Base-by-base conservation (phyloP, 2,113 vertebrate species). In the Budorcas taxicolor region DNA sequence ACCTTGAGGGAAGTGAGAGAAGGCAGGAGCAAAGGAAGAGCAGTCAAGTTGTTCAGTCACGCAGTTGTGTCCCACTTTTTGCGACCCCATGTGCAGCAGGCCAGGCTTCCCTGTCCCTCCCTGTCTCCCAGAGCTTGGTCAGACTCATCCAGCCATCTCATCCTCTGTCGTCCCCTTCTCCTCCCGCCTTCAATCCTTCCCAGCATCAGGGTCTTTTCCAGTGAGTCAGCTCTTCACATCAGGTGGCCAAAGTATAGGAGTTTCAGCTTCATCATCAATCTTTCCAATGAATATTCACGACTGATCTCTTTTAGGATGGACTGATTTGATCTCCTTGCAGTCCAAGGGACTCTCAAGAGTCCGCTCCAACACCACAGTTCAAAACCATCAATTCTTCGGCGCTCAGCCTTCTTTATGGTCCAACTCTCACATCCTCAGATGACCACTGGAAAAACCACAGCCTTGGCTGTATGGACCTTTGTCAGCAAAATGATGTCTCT, bases 21-120 rank as follows among this genome's bases (percentile, higher is more conserved):
- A 21, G 10, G 47, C 80, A 23, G 50, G 47, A 52, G 47, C 47
- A 4, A 23, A 53, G 47, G 80, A 23, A 14, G n/a, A 23, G 31
- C 31, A 13, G 31, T n/a, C 4, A 17, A 17, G n/a, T 36, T 5
- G 64, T 21, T 3, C n/a, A 6, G 67, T 36, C n/a, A 21, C 10
- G 19, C 67, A 36, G 9, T 2, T 1, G 67, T 23, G 19, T 40
- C n/a, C 10, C 0, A 40, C n/a, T 23, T 1, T 23, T 71, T 71
- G 9, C 9, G 0, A 71, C 67, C 67, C 64, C 67, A 12, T 3
- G 47, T 40, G n/a, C 67, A 71, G n/a, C 67, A 40, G 0, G 10
- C 67, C 67, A 40, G n/a, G 19, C 67, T 3, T 40, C n/a, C 67
- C 19, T n/a, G 67, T 3, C n/a, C 64, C n/a, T 36, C 67, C 12